Evolutionary conservation across 2,113 vertebrate species (phyloP).

Genomic region (Cinclus cinclus): DNA sequence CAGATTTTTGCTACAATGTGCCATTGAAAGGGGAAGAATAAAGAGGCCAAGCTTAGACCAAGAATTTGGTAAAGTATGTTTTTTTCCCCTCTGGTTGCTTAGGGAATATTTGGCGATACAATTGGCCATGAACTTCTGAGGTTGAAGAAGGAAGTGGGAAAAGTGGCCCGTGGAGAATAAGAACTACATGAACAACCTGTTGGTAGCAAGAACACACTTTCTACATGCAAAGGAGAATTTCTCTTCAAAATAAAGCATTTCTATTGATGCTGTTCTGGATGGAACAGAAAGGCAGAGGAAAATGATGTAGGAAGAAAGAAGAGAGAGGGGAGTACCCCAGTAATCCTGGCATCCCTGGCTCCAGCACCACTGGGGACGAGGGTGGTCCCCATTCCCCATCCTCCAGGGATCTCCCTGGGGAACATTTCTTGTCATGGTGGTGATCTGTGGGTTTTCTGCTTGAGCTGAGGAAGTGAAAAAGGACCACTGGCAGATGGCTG

Average conservation of each 20-base stretch:
- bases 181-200: not conserved
- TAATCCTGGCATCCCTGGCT: not conserved
- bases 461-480: not conserved
- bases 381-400: not conserved
- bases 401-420: not conserved
- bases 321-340: not conserved
- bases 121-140: not conserved
- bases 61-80: not conserved
- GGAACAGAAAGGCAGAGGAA: not conserved
- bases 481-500: not conserved
- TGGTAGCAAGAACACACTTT: not conserved
- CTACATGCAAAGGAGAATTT: not conserved
- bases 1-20: not conserved
- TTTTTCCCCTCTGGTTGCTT: not conserved
- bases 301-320: not conserved
- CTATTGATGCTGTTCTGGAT: not conserved
- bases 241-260: not conserved
- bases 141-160: not conserved
- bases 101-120: not conserved
- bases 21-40: not conserved
- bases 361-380: not conserved
- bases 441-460: not conserved
- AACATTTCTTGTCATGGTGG: not conserved
- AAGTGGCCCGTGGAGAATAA: not conserved
- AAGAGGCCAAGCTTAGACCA: not conserved